Evolutionary conservation across 2,888 invertebrate species (phyloP), one percentile per base, ranked within the genome.

Genomic region (Lasioglossum leucozonium): DNA sequence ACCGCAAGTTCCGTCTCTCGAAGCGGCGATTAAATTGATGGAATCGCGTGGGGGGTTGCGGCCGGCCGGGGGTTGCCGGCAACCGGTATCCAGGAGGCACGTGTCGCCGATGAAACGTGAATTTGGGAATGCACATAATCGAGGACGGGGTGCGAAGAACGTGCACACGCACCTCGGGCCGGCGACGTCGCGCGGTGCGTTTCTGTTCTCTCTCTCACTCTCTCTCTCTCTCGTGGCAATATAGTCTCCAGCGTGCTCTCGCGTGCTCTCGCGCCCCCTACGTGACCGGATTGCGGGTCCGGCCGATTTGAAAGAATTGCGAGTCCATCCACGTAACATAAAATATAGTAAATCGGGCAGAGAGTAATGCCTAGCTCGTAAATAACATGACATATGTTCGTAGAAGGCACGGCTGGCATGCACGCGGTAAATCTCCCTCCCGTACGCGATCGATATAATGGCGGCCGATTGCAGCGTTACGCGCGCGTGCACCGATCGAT

Each of bases 361-460:
- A 93, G 93, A 93, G 93, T 93, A 93, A 93, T 93, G 93, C 91
- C 92, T 87, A 82, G 93, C 92, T 93, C 93, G 93, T 93, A 93
- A 93, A 93, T 93, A 93, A 93, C 93, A 93, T 93, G 93, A 93
- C 93, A 93, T 91, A 93, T 93, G 93, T 93, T 93, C 91, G 91
- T 83, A 91, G 91, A 87, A 93, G 93, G 91, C 91, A 91, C 92
- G 93, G 92, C 91, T 92, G 93, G 92, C 93, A 92, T 91, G 91
- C 91, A 90, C 92, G 90, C 91, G 92, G 93, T 93, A 93, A 93
- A 93, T 93, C 93, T 93, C 90, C 85, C 91, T 89, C 89, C 22
- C 26, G 72, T 84, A 67, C 67, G 88, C 89, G 93, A 93, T 93
- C 93, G 93, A 93, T 93, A 93, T 91, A 90, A 91, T 86, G 86